A percentile compares a stretch with the other conserved stretches of the same genome.
phyloP scores from a whole-genome alignment of 2,797 vertebrate species.

The Syndactyla subalaris region DNA sequence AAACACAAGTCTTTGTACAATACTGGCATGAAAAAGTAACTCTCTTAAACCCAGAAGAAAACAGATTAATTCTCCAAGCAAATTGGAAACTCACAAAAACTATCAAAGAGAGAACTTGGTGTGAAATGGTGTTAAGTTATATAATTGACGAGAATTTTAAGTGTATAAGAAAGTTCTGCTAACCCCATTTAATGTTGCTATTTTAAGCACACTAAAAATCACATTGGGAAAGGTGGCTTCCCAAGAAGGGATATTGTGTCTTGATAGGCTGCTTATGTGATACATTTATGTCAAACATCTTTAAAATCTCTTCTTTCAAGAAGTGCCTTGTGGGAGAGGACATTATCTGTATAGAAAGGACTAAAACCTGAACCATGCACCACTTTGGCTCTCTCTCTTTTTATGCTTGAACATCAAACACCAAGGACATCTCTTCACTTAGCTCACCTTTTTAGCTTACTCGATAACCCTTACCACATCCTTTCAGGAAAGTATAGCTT shows the following conservation, averaged over 20 bases:
- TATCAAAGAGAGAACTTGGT: neutral
- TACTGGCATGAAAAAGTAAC: slow-evolving; percentile 54
- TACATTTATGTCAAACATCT: neutral
- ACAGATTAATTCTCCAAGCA: neutral
- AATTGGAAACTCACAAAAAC: slow-evolving; percentile 18
- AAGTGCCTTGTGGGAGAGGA: neutral
- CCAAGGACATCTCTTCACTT: slow-evolving; percentile 40
- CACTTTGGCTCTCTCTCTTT: neutral
- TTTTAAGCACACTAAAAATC: neutral
- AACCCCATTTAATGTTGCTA: neutral
- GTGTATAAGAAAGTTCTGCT: neutral
- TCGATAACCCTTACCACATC: slow-evolving; percentile 22
- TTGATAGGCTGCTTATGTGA: neutral
- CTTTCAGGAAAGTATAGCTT: slow-evolving; percentile 7
- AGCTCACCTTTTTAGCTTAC: slow-evolving; percentile 34
- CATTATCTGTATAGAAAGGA: neutral
- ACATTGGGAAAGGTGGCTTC: neutral
- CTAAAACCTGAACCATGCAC: neutral
- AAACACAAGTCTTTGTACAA: slow-evolving; percentile 62
- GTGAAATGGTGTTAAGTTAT: slow-evolving; percentile 4
- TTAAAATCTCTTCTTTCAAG: neutral
- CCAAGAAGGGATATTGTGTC: neutral
- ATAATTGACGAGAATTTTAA: slow-evolving; percentile 18
- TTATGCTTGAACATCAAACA: slow-evolving; percentile 48
- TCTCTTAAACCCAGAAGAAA: slow-evolving; percentile 50